phyloP scores from a whole-genome alignment of 2,113 vertebrate genomes.

The Mellivora capensis region DNA sequence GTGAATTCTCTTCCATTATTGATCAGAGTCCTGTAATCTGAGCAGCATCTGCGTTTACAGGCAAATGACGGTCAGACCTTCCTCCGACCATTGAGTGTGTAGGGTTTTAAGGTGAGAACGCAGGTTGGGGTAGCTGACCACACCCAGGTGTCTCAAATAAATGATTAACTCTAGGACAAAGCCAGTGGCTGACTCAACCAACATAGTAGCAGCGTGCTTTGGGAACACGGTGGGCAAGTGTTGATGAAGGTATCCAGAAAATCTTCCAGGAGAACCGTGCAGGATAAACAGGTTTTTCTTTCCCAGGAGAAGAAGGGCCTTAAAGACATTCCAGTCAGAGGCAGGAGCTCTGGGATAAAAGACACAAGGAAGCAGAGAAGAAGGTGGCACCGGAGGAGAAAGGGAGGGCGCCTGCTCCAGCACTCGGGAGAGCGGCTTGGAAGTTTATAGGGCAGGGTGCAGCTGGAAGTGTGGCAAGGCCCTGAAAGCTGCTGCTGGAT shows the following conservation, averaged over 20 bases:
- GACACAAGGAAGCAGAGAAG: not conserved
- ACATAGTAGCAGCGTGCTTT: fast-evolving
- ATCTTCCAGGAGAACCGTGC: not conserved
- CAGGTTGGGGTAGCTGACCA: not conserved
- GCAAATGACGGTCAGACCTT: not conserved
- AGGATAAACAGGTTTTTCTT: not conserved
- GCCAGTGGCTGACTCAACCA: not conserved
- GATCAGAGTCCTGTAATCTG: not conserved
- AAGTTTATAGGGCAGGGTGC: not conserved
- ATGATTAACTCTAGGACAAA: not conserved
- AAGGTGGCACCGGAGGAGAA: not conserved
- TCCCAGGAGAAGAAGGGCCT: not conserved
- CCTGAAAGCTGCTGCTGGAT: not conserved
- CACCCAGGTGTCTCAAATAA: not conserved
- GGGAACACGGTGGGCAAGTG: not conserved
- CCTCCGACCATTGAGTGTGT: fast-evolving
- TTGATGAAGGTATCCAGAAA: not conserved
- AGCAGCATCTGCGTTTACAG: not conserved
- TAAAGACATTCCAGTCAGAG: not conserved
- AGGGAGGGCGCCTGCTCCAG: not conserved
- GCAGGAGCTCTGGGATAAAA: not conserved
- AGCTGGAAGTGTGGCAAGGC: no score
- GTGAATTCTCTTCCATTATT: not conserved
- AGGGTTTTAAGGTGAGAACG: not conserved
- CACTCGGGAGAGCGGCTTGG: fast-evolving